Percentiles rank a stretch among this genome's conserved stretches.
Evolutionary conservation across 1,140 invertebrate genomes (phyloP).

Genomic region (Diuraphis noxia): DNA sequence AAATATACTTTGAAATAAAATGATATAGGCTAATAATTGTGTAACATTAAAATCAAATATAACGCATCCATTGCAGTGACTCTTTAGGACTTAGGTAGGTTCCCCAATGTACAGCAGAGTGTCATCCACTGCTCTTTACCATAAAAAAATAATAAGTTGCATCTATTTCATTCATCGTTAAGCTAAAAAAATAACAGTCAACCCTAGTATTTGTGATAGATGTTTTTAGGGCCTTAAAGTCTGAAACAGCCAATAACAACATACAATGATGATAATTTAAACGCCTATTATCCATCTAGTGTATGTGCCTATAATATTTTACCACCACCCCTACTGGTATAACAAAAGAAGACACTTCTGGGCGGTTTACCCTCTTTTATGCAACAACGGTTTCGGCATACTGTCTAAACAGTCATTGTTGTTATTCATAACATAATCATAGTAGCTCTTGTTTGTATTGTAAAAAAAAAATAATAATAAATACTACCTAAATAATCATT

Average conservation of each 20-base stretch:
- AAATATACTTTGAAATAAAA: too few relatives aligned
- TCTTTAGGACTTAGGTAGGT: too few relatives aligned
- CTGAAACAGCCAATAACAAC: background rate
- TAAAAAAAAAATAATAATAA: background rate
- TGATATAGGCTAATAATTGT: too few relatives aligned
- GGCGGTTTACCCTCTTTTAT: slow-evolving; percentile 24
- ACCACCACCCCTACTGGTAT: background rate
- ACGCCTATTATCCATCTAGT: background rate
- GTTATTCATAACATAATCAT: slow-evolving; percentile 41
- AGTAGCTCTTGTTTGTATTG: background rate
- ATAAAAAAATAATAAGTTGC: background rate
- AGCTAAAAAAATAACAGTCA: background rate
- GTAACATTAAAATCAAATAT: too few relatives aligned
- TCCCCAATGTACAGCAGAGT: too few relatives aligned
- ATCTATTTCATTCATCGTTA: background rate
- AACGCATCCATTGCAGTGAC: too few relatives aligned
- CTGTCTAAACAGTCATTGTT: slow-evolving; percentile 37
- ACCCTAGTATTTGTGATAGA: background rate
- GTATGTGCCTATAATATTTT: background rate
- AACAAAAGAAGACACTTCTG: slow-evolving; percentile 33
- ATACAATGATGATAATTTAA: slow-evolving; percentile 19
- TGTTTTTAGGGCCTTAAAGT: background rate
- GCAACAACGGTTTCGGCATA: background rate
- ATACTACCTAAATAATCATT: background rate
- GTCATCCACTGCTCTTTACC: too few relatives aligned